Evolutionary conservation across 2,888 invertebrate species (phyloP), one percentile per base, ranked within the genome.

Genomic region (Chromoteleia sp.): DNA sequence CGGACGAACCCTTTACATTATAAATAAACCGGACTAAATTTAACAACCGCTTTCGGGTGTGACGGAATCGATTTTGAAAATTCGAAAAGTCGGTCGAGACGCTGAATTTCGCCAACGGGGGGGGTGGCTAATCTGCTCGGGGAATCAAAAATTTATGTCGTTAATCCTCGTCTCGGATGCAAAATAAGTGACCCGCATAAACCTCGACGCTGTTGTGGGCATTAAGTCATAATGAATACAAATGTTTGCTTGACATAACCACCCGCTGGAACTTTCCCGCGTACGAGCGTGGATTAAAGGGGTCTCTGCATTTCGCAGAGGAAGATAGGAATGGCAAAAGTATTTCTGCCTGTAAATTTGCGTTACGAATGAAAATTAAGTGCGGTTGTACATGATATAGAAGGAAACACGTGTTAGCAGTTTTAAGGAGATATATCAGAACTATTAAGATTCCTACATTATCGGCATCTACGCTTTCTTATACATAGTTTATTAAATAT

Each of bases 161-260:
- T 41, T 71, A 71, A 56, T 77, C 63, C n/a, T n/a, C 56, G 63
- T 63, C 56, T 45, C 10, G 56, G 56, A 63, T 63, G 71, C 56
- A 61, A 48, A 61, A 77, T 77, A 61, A 71, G 61, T 71, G 78
- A 65, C 78, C 67, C 36, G 36, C 63, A 71, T 63, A 71, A 71
- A 58, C 15, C 71, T 36, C 29, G 25, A 4, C 39, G 14, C 41
- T 75, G 54, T 50, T 75, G 41, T 39, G 33, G 54, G 71, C 59
- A 77, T 78, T 78, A 78, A 78, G 65, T 71, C 71, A 56, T 78
- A 78, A 71, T 78, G 78, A 65, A 71, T 78, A 78, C 65, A 71
- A 71, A 78, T 65, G 78, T 71, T 78, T 70, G 78, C 65, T 65
- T 52, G 65, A 78, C 71, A 78, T 58, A 63, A 71, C 65, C 71